Evolutionary conservation across 2,797 vertebrate genomes (phyloP), one percentile per base, ranked within the genome.

Genomic region (Chelon labrosus): DNA sequence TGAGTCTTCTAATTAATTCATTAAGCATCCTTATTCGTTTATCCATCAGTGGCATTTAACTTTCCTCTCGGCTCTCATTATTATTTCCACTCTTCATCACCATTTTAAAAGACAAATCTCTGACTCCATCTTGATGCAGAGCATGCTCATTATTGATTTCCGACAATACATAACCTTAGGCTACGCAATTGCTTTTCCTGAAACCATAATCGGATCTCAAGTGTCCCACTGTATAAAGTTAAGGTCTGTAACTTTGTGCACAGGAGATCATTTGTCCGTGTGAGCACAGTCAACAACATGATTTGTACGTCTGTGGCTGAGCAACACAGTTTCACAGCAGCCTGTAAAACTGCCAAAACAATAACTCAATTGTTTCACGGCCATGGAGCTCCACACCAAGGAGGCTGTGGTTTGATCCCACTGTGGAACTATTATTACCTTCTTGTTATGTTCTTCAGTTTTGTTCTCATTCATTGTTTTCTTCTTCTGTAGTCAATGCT

Each of bases 21-120:
- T 73, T 14, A 60, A 58, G 65, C 54, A 70, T 77, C 25, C 72
- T 77, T 42, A 64, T 65, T 60, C 37, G 42, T 37, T 53, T 46
- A 56, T 75, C 60, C 31, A 19, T 41, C 2, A 3, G 10, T 51
- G 41, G 20, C 6, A 59, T 54, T 46, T 12, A 17, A 19, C 22
- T 73, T 9, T 70, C 17, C 4, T 64, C n/a, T 27, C 51, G 54
- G n/a, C n/a, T 70, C 39, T 64, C 12, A 10, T 63, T 50, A 20
- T 37, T 11, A 49, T 58, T 37, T 54, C 9, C 22, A 65, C 35
- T 27, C 46, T 41, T 62, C 47, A 52, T 64, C 68, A 37, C 17
- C 10, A 35, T 38, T 47, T 22, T 55, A n/a, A 67, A 41, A 62
- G 16, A 31, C 9, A 35, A 35, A 14, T 47, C 12, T 46, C 42